Evolutionary conservation across 2,797 vertebrate species (phyloP).

Genomic region (Centroberyx gerrardi): DNA sequence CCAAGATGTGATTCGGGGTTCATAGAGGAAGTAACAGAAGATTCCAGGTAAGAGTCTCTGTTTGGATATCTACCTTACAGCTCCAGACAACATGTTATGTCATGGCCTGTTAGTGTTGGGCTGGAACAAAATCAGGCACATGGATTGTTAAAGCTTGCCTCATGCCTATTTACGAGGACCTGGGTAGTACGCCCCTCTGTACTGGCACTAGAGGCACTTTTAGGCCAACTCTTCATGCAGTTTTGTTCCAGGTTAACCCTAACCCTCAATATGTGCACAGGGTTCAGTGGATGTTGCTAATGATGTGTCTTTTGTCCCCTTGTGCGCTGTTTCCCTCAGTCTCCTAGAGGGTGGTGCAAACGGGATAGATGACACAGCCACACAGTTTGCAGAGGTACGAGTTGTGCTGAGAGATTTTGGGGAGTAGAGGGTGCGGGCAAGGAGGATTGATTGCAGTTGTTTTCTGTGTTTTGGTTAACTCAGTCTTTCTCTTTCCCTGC

Average conservation of each 20-base stretch:
- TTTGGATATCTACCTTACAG: background rate
- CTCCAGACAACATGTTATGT: background rate
- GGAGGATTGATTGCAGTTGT: slow-evolving; percentile 8
- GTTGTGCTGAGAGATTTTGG: slow-evolving; percentile 17
- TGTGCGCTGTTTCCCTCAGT: slow-evolving; percentile 81
- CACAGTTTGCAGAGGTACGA: slow-evolving; percentile 94
- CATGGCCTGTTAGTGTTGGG: slow-evolving; percentile 10
- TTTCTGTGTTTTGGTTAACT: slow-evolving; percentile 20
- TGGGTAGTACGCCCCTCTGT: background rate
- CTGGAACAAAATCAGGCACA: slow-evolving; percentile 13
- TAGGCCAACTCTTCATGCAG: background rate
- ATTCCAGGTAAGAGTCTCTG: slow-evolving; percentile 90
- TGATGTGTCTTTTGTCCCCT: slow-evolving; percentile 58
- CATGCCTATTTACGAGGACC: background rate
- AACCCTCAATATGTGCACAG: slow-evolving; percentile 24
- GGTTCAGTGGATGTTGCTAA: slow-evolving; percentile 40
- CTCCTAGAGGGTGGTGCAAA: slow-evolving; percentile 91
- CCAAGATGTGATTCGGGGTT: slow-evolving; percentile 97
- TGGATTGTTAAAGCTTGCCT: background rate
- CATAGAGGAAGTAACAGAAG: slow-evolving; percentile 97
- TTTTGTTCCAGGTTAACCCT: slow-evolving; percentile 26
- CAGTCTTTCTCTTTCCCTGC: background rate
- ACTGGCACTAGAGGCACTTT: background rate
- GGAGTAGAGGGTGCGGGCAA: background rate
- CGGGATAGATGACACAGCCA: slow-evolving; percentile 89